Percentiles rank a stretch among this genome's conserved stretches.
Conservation (phyloP, 1,140 invertebrate species). For the Spodoptera litura region DNA sequence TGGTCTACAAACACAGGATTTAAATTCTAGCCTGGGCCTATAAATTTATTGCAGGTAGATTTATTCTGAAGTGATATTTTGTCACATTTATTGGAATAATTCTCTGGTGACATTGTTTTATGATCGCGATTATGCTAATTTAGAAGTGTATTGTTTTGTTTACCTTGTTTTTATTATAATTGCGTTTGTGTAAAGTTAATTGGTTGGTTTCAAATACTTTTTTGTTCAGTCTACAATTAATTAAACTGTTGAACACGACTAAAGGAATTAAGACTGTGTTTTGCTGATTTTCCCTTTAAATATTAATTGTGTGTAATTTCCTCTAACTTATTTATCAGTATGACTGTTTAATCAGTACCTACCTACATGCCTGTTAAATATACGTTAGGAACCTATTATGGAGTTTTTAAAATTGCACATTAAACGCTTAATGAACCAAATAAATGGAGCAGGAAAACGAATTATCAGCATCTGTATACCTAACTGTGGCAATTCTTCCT, state of each 20-base stretch:
- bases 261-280: no score
- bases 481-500: constrained; percentile 1
- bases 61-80: constrained; percentile 74
- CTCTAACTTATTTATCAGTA: no score
- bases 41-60: constrained; percentile 72
- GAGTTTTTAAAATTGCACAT: no score
- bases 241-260: not conserved
- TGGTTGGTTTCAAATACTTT: constrained; percentile 12
- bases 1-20: constrained; percentile 68
- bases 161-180: constrained; percentile 21
- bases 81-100: constrained; percentile 76
- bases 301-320: no score
- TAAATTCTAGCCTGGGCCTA: constrained; percentile 75
- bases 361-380: no score
- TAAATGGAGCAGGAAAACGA: no score
- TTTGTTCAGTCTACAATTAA: not conserved
- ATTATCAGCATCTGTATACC: not conserved
- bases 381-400: no score
- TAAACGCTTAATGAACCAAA: no score
- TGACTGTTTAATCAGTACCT: no score
- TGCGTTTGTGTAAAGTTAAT: constrained; percentile 27
- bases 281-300: no score
- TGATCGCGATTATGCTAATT: constrained; percentile 58
- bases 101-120: constrained; percentile 70
- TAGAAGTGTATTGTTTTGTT: constrained; percentile 32